Base-by-base conservation (phyloP, 2,797 vertebrate genomes). In the Centroberyx gerrardi region DNA sequence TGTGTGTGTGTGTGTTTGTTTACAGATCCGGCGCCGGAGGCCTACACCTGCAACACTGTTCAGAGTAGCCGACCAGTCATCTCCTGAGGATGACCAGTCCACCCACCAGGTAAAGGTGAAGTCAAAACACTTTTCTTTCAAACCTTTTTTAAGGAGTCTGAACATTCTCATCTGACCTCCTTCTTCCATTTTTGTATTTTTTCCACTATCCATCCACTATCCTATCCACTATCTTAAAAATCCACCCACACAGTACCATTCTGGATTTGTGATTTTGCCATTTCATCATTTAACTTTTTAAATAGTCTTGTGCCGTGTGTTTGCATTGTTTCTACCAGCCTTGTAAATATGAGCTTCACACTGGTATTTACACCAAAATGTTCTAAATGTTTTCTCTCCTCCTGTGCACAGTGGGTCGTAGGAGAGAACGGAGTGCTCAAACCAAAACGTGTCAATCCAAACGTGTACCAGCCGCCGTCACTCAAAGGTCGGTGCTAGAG, bases 31-130 rank as follows among this genome's bases (percentile, higher is more conserved):
- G 15, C 96, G 97, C 87, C 91, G 97, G 85, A 96, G 98, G 87
- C 98, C 98, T n/a, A 99, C 98, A 4, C 98, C 97, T 0, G 98
- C 98, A 76, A 97, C 98, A 66, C 94, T 99, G 74, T 99, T 99
- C 90, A 95, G 96, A 94, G 95, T 98, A 76, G 96, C 97, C 0
- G 97, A 99, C 84, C 97, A 98, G 18, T 90, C 96, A 0, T 98
- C 97, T 29, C 97, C 97, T 29, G 98, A 98, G 80, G 97, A 99
- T 2, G 97, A 98, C 72, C 93, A 92, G 76, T 94, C 95, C 56
- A 93, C 95, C 7, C 96, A 97, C 87, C 97, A 98, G 97, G 97
- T 98, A 90, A 93, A 91, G 87, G 89, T 90, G 85, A 92, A 92
- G 83, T 84, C n/a, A 33, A 68, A 76, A 64, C 64, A n/a, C 8